Base-by-base conservation (phyloP, 2,797 vertebrate species). In the Tympanoctomys barrerae region DNA sequence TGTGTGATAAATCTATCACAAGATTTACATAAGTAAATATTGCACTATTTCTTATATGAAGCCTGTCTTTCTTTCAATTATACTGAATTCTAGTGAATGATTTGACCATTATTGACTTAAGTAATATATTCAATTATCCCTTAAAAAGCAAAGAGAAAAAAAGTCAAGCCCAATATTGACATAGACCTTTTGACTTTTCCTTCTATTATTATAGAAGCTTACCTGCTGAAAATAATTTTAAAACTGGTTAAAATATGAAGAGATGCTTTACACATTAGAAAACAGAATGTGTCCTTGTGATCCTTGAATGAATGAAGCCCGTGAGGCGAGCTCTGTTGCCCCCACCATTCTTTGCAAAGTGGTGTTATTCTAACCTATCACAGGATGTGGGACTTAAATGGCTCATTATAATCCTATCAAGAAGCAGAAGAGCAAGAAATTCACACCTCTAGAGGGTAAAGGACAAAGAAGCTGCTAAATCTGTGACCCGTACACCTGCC, bases 401-500 rank as follows among this genome's bases (percentile, higher is more conserved):
- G 33, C 16, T 42, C 6, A 61, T 54, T 2, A 5, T 36, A 10
- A 18, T 68, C 26, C 21, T 59, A 0, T 8, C 78, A 5, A 39
- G 59, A 5, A 49, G 66, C 13, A 78, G 21, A 73, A 10, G 39
- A 49, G 36, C 66, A 26, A 66, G 33, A 82, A 46, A 79, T 13
- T 84, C 12, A 66, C 11, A 33, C 31, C 31, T 71, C 22, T 57
- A 77, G 26, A 57, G 19, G 19, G 2, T 19, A 64, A 24, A 93
- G 7, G 52, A 0, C n/a, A 93, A 90, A 39, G 87, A 21, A 68
- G 11, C 10, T 21, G 13, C 24, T 94, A 22, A 61, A 26, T 42
- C 1, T 49, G 11, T 2, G 52, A 5, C 31, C 54, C 2, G 3
- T 3, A 68, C 28, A 22, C 6, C 16, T n/a, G 21, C 1, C 33